Evolutionary conservation across 1,140 invertebrate species (phyloP), one percentile per base, ranked within the genome.

Genomic region (Scaptomyza pallida): DNA sequence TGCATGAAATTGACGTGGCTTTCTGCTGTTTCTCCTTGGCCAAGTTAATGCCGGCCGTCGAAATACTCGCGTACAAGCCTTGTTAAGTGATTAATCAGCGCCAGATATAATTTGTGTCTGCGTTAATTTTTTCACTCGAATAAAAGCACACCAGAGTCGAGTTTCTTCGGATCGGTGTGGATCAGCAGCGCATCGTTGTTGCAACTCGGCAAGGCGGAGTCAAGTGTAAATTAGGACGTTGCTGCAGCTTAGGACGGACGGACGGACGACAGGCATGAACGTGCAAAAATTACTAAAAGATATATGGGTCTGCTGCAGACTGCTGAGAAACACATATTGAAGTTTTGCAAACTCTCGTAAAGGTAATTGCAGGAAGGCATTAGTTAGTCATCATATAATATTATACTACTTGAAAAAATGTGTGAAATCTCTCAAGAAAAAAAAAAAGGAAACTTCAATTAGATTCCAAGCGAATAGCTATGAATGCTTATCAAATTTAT

Each of bases 51-150:
- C 88, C 70, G 47, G 70, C 74, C 70, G 47, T 65, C 74, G 74
- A 80, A 88, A 81, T 86, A 65, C 62, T 71, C 68, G 67, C 52
- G 55, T 65, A 88, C 78, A 82, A 72, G 85, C 79, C 86, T 89
- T 89, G 86, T 89, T 89, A 89, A 89, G 85, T 89, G 86, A 89
- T 89, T 89, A 89, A 89, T 89, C 85, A 89, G 86, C 80, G 86
- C 86, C 86, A 89, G 86, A 89, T 89, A 89, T 89, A 89, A 89
- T 89, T 89, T 89, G 86, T 89, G 86, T 89, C 85, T 89, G 86
- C 85, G 80, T 89, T 88, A 89, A 82, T 88, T 88, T 88, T 88
- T 88, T 86, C 81, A 79, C 75, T 79, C 74, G 82, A 86, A 86
- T 86, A 88, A 86, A 78, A 76, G 61, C 54, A 65, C 50, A 30